Percentiles rank a stretch among this genome's conserved stretches.
Conservation (phyloP, 2,888 invertebrate species). For the Orchesella flavescens region DNA sequence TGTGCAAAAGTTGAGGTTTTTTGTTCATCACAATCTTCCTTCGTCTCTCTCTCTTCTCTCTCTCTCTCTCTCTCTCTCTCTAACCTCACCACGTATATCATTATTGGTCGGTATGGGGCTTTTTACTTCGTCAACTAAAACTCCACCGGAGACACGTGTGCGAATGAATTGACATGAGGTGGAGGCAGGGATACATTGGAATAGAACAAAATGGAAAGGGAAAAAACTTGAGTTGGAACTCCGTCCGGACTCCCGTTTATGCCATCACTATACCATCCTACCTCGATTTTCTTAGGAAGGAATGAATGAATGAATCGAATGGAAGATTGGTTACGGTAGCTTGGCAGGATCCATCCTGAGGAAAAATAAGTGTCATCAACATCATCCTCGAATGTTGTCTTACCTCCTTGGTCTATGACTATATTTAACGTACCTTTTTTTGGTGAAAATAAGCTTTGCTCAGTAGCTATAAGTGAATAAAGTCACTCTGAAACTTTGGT, state of each 20-base stretch:
- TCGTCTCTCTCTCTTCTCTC: neutral
- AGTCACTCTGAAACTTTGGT: too few relatives aligned
- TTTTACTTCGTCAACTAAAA: constrained; percentile 35
- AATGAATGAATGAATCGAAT: constrained; percentile 41
- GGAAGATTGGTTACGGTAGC: constrained; percentile 36
- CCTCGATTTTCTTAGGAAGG: neutral
- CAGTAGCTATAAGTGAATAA: too few relatives aligned
- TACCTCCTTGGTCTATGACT: constrained; percentile 12
- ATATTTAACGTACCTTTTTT: too few relatives aligned
- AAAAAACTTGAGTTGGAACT: neutral
- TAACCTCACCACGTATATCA: neutral
- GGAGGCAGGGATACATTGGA: neutral
- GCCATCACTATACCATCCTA: neutral
- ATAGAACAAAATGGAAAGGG: neutral
- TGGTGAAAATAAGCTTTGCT: too few relatives aligned
- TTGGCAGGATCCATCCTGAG: constrained; percentile 43
- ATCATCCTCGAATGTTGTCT: constrained; percentile 22
- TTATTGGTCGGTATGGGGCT: constrained; percentile 20
- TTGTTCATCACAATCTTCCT: constrained; percentile 48
- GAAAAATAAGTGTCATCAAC: constrained; percentile 44
- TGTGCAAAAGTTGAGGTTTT: constrained; percentile 55
- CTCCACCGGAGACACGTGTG: constrained; percentile 53
- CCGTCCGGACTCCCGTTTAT: neutral
- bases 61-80: too few relatives aligned
- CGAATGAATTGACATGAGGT: constrained; percentile 49